Evolutionary conservation across 2,113 vertebrate genomes (phyloP), one percentile per base, ranked within the genome.

Genomic region (Phoxinus phoxinus): DNA sequence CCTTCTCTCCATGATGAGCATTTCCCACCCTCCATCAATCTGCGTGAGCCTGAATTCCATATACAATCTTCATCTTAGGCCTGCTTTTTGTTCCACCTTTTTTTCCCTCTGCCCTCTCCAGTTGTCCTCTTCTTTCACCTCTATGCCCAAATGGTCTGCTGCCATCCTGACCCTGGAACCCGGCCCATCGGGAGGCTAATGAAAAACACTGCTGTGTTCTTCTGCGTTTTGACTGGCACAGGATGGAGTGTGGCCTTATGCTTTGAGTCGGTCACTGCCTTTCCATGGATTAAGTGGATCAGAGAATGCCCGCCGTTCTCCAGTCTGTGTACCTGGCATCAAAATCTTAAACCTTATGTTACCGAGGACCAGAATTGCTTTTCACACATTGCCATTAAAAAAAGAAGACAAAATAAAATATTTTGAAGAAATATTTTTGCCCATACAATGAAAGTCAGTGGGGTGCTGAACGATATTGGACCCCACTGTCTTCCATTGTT

Each of bases 131-230:
- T 67, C 25, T 78, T 25, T 65, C 74, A 44, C 75, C 27, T 63
- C 3, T 19, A 13, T 59, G 1, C 41, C 35, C 11, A 51, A 46
- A 71, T 82, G 27, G 41, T 74, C 72, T 76, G 25, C 65, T 77
- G 59, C 61, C 63, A 74, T 23, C 46, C 71, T 63, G 61, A 46
- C 80, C 25, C 73, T 76, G 65, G 84, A 88, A 89, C 90, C 32
- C 86, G 56, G 85, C 90, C 67, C 92, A 92, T 90, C 91, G 73
- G 90, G 92, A 89, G 92, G 91, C 89, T 93, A 93, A 94, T 93
- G 90, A 94, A 88, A 92, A 91, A 89, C 87, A 85, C 72, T 90
- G 61, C 86, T 84, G 71, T 59, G 56, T 81, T 90, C 87, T 89
- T 90, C 87, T 88, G 84, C 83, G 32, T 88, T 89, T 88, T 91